These are phyloP conservation scores for Sula dactylatra DNA, from an alignment of 2,113 vertebrate species.

Conservation along the genomic window DNA sequence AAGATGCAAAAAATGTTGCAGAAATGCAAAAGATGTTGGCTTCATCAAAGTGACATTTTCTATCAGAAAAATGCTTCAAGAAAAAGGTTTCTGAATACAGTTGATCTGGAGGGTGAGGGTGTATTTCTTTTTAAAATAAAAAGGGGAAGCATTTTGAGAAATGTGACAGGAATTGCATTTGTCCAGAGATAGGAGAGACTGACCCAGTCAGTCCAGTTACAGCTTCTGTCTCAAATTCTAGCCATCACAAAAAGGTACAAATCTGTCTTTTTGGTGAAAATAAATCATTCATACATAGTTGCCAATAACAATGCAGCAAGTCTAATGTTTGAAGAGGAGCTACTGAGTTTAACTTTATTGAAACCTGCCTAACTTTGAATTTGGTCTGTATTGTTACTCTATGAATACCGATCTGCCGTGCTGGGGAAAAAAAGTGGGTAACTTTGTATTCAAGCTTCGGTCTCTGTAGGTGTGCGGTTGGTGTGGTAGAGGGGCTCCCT, in stretches of 20 bases:
- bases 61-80: neutral
- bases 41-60: neutral
- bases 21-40: conserved; percentile 21
- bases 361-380: neutral
- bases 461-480: neutral
- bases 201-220: neutral
- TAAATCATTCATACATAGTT: neutral
- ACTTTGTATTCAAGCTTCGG: neutral
- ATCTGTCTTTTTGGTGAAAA: neutral
- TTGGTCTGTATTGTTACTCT: neutral
- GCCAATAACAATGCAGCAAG: neutral
- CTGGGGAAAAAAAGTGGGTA: neutral
- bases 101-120: neutral
- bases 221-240: neutral
- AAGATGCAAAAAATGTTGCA: conserved; percentile 2
- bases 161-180: neutral
- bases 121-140: neutral
- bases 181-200: neutral
- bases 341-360: neutral
- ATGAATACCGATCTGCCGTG: neutral
- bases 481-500: neutral
- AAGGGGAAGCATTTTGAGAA: neutral
- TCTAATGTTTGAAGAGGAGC: neutral
- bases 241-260: neutral
- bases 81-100: neutral